These are phyloP conservation scores for Acanthiza pusilla DNA, from an alignment of 2,797 vertebrate species.

Conservation along the genomic window DNA sequence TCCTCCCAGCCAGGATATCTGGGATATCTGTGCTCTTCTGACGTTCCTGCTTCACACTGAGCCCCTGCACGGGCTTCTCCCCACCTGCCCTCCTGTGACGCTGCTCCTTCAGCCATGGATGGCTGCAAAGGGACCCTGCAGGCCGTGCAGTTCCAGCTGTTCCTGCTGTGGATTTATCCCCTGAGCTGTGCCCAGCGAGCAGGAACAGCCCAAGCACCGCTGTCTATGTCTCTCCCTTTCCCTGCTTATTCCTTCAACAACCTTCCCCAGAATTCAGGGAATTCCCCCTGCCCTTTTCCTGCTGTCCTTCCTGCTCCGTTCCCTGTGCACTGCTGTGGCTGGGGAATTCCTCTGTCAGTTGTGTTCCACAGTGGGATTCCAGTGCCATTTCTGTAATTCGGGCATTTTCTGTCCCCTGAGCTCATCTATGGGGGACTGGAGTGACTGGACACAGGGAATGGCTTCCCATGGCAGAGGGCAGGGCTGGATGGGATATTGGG, in stretches of 20 bases:
- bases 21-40: background rate
- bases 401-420: background rate
- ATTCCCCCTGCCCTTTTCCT: background rate
- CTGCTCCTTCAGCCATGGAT: background rate
- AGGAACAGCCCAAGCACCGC: rapidly evolving
- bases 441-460: background rate
- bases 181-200: background rate
- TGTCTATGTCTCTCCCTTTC: rapidly evolving
- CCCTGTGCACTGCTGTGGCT: background rate
- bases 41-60: rapidly evolving
- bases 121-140: background rate
- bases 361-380: no score
- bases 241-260: rapidly evolving
- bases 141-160: background rate
- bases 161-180: background rate
- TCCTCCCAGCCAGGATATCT: background rate
- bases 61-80: background rate
- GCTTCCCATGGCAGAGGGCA: background rate
- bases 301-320: background rate
- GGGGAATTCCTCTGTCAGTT: background rate
- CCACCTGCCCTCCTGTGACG: rapidly evolving
- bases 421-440: background rate
- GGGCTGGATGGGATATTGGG: background rate
- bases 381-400: rapidly evolving
- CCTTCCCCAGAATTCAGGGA: rapidly evolving